Conservation (phyloP, 2,113 vertebrate species). For the Pseudorectes ferrugineus region DNA sequence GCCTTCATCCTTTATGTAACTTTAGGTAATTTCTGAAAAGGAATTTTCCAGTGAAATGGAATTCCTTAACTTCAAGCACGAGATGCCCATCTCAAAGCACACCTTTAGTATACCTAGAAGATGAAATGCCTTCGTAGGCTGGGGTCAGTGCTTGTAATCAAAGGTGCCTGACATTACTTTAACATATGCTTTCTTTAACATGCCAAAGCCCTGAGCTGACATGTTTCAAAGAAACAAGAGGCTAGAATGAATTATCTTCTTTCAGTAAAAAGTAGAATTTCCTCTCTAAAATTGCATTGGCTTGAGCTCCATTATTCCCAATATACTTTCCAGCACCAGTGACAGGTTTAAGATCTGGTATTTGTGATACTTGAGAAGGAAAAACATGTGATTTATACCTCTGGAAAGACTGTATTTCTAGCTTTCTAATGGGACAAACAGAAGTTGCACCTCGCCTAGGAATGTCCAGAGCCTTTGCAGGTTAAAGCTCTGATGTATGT, state of each 20-base stretch:
- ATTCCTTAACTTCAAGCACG: not conserved
- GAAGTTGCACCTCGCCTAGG: not conserved
- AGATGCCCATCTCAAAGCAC: not conserved
- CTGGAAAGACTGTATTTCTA: not conserved
- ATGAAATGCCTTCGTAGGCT: not conserved
- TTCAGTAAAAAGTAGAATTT: constrained; percentile 6
- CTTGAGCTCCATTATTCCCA: not conserved
- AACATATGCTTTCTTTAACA: not conserved
- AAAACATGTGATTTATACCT: not conserved
- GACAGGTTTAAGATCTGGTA: constrained; percentile 6
- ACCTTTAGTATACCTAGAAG: not conserved
- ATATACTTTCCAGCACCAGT: not conserved
- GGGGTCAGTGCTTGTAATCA: not conserved
- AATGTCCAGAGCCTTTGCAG: not conserved
- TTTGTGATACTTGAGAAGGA: not conserved
- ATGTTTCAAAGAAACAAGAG: not conserved
- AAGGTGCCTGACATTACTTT: not conserved
- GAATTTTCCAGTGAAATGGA: not conserved
- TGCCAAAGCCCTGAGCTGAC: not conserved
- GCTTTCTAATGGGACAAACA: constrained; percentile 17
- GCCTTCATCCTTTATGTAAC: not conserved
- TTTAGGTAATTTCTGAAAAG: not conserved
- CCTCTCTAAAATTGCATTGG: not conserved
- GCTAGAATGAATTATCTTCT: constrained; percentile 4
- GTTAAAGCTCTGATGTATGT: not conserved